Base-by-base conservation (phyloP, 37 sponge, comb jelly and placozoan species). In the Oopsacas minuta region DNA sequence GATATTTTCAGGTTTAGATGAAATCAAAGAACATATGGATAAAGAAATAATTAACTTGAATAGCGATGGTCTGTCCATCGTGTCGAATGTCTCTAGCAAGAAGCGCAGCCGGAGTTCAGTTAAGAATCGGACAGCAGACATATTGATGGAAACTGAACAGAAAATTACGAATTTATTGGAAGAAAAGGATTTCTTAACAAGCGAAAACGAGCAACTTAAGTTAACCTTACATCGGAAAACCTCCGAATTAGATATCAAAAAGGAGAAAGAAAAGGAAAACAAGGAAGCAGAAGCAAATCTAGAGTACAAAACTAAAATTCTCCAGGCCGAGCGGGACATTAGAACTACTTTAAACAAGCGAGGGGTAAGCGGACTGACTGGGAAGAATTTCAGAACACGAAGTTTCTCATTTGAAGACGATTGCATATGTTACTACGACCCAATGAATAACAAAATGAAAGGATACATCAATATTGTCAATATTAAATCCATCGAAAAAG, bases 331-430 rank as follows among this genome's bases (percentile, higher is more conserved):
- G 22, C 22, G 75, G 28, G 75, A 61, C 22, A n/a, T 61, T 7
- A 61, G 75, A 12, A 3, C 75, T 32, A 61, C 75, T 12, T 34
- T 61, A 3, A 61, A n/a, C 22, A 61, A 61, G 22, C 20, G 75
- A 20, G 75, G 75, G 5, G 75, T 61, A 3, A 61, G 75, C 28
- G 75, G 75, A 3, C 5, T 61, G 3, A 61, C 75, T 32, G 75
- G 75, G 28, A 61, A n/a, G 22, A 61, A 61, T 7, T n/a, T 61
- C 20, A 25, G 75, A 7, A 61, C 75, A n/a, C 22, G 75, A 61
- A 32, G 75, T n/a, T 61, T 61, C 75, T 61, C 75, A 20, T 61
- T 3, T n/a, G 75, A 61, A n/a, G 22, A n/a, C 75, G 75, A 61
- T 3, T 32, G 7, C 28, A 3, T 61, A 7, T 61, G 75, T 34